Percentiles rank a stretch among this genome's conserved stretches.
phyloP scores from a whole-genome alignment of 2,888 invertebrate genomes.

The Myopa tessellatipennis region DNA sequence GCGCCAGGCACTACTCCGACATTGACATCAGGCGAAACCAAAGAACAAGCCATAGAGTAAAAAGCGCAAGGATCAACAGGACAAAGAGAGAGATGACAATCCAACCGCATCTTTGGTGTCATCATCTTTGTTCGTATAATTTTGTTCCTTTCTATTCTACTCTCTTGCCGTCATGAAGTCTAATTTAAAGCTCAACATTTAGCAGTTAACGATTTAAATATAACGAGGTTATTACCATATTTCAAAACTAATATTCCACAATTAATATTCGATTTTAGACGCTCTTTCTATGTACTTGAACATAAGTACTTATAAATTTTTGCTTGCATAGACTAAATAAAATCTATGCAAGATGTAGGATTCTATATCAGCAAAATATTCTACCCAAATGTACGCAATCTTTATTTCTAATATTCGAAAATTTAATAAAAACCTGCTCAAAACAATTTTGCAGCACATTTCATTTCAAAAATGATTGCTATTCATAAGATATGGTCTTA shows the following conservation, averaged over 20 bases:
- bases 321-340: neutral
- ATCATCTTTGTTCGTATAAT: slow-evolving; percentile 29
- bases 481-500: slow-evolving; percentile 53
- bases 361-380: too few relatives aligned
- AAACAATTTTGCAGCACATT: neutral
- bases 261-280: slow-evolving; percentile 5
- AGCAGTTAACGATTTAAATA: slow-evolving; percentile 8
- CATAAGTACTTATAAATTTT: neutral
- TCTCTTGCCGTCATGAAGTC: slow-evolving; percentile 21
- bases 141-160: slow-evolving; percentile 17
- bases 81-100: slow-evolving; percentile 66
- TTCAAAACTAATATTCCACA: neutral
- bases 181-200: slow-evolving; percentile 31
- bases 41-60: slow-evolving; percentile 73
- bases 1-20: slow-evolving; percentile 43
- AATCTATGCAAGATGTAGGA: too few relatives aligned
- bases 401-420: too few relatives aligned
- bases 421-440: neutral
- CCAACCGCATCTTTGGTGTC: slow-evolving; percentile 43
- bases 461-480: slow-evolving; percentile 28
- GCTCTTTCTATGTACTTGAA: neutral
- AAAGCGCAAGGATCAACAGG: slow-evolving; percentile 81
- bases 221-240: slow-evolving; percentile 32
- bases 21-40: slow-evolving; percentile 24
- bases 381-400: too few relatives aligned